Evolutionary conservation across 2,888 invertebrate genomes (phyloP), one percentile per base, ranked within the genome.

Genomic region (Xylophagus ater): DNA sequence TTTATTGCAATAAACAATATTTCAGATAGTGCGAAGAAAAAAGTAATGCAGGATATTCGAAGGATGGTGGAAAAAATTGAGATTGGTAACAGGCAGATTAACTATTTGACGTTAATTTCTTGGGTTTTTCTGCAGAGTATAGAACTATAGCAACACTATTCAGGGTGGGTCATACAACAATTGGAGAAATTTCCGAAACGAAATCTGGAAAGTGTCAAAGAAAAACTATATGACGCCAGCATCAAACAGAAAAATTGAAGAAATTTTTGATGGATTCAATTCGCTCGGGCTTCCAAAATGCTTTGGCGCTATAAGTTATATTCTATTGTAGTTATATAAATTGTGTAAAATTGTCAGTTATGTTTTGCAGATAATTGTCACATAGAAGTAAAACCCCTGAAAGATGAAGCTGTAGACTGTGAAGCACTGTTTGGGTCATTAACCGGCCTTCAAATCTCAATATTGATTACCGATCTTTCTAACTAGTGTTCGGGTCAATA

Each of bases 111-210:
- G n/a, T n/a, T n/a, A n/a, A n/a, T n/a, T n/a, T n/a, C n/a, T n/a
- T 45, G 19, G 40, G 30, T 3, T 31, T 40, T 10, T 35, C 34
- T 10, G 28, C 29, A 4, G 34, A 37, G 12, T 45, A 45, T 34
- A 40, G 32, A 20, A 23, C 26, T 4, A 19, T 40, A 6, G 34
- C 35, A 4, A 25, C 34, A 14, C 14, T 42, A n/a, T 45, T 45
- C 21, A 40, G 40, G 9, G 24, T 45, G 15, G 42, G 45, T 8
- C 9, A 37, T 23, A 20, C 37, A n/a, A 45, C 45, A 8, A 26
- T 42, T 2, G 42, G 45, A 9, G 44, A 44, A 19, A 32, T 40
- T 9, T n/a, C n/a, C n/a, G 12, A 26, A 3, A 30, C 6, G 3
- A 30, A 30, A 30, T 30, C 5, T 30, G 17, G 13, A 17, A 5